Conservation (phyloP, 2,888 invertebrate species). For the Morinoia aosen region DNA sequence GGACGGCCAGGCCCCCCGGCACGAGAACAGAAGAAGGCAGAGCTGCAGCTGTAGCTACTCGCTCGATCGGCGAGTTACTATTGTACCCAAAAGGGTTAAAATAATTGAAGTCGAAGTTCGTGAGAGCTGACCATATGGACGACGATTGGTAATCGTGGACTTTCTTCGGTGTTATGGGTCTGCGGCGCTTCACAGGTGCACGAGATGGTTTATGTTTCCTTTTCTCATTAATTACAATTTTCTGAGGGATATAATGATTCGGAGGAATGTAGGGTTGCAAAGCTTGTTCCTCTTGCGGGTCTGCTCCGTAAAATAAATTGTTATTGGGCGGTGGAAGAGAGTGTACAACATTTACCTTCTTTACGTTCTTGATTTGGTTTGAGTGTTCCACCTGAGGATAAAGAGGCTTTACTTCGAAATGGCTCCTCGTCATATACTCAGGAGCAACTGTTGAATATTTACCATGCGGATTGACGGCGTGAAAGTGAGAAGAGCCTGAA, state of each 20-base stretch:
- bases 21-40: slow-evolving; percentile 49
- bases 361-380: not conserved
- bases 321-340: not conserved
- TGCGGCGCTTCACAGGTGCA: not conserved
- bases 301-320: not conserved
- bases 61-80: not conserved
- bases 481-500: not conserved
- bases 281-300: slow-evolving; percentile 20
- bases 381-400: not conserved
- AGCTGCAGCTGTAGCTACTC: not conserved
- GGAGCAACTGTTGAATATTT: slow-evolving; percentile 14
- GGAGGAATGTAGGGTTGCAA: slow-evolving; percentile 34
- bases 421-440: not conserved
- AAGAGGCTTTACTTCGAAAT: slow-evolving; percentile 7
- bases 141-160: slow-evolving; percentile 13
- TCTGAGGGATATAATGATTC: slow-evolving; percentile 29
- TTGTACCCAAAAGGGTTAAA: slow-evolving; percentile 29
- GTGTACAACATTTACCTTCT: not conserved
- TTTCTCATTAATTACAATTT: not conserved
- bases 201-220: not conserved
- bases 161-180: not conserved
- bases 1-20: slow-evolving; percentile 60
- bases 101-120: slow-evolving; percentile 41
- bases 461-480: not conserved
- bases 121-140: slow-evolving; percentile 31